A percentile compares a stretch with the other conserved stretches of the same genome.
Evolutionary conservation across 1,140 invertebrate genomes (phyloP).

Genomic region (Muscidifurax raptorellus): DNA sequence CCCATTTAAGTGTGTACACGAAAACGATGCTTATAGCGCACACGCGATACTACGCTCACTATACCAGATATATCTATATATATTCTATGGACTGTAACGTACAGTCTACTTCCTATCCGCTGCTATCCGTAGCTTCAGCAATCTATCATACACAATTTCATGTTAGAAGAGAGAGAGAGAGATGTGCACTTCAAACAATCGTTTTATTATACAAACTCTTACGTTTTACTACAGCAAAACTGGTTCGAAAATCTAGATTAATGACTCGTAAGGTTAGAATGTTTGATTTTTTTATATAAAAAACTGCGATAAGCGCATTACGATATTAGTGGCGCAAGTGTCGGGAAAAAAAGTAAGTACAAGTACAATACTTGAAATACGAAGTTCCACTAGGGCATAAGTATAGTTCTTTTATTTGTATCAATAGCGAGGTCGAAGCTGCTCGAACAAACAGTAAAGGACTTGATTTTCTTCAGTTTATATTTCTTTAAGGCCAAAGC

Average conservation of each 20-base stretch:
- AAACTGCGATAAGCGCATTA: no score
- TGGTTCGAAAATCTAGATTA: no score
- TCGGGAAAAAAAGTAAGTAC: no score
- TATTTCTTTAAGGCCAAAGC: background rate
- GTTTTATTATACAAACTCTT: background rate
- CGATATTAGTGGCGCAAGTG: no score
- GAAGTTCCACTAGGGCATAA: no score
- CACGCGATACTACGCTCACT: background rate
- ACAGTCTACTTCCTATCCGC: slow-evolving; percentile 16
- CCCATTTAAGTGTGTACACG: slow-evolving; percentile 35
- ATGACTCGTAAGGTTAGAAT: no score
- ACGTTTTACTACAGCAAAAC: no score
- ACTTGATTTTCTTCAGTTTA: background rate
- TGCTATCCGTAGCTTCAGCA: background rate
- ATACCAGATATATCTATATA: background rate
- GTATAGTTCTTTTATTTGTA: no score
- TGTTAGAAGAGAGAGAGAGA: background rate
- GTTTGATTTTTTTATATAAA: no score
- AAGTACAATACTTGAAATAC: no score
- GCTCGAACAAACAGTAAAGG: no score
- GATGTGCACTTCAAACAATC: background rate
- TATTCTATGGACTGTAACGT: background rate
- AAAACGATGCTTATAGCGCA: slow-evolving; percentile 19
- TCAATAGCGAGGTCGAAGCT: no score
- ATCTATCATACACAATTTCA: background rate